These are phyloP conservation scores for Synanthedon vespiformis DNA, from an alignment of 2,888 invertebrate species.

Conservation along the genomic window DNA sequence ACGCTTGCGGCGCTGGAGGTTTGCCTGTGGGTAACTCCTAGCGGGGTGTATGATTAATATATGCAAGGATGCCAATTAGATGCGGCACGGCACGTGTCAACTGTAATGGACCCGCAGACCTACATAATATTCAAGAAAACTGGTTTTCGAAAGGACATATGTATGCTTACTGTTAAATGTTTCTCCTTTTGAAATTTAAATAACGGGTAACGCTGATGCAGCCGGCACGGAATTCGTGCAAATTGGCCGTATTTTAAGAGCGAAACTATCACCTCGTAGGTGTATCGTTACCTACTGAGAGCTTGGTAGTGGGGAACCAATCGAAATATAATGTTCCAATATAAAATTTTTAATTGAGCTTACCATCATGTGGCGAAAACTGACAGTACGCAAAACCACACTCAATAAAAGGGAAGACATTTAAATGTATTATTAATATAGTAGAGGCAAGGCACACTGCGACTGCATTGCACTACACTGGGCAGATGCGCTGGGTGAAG, in stretches of 20 bases:
- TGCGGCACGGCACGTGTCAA: slow-evolving; percentile 43
- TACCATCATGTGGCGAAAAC: no score
- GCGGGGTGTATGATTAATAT: slow-evolving; percentile 29
- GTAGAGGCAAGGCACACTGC: no score
- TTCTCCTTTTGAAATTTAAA: slow-evolving; percentile 17
- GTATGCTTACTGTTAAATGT: slow-evolving; percentile 22
- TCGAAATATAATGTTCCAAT: no score
- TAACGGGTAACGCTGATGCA: slow-evolving; percentile 48
- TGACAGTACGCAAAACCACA: no score
- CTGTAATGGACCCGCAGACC: slow-evolving; percentile 9
- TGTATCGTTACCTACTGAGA: slow-evolving; percentile 12
- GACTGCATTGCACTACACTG: no score
- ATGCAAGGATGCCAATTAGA: slow-evolving; percentile 59
- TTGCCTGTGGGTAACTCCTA: slow-evolving; percentile 12
- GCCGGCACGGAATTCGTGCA: slow-evolving; percentile 27
- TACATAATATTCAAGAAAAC: slow-evolving; percentile 24
- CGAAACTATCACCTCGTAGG: slow-evolving; percentile 32
- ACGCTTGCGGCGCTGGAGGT: slow-evolving; percentile 16
- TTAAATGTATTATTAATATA: slow-evolving; percentile 6
- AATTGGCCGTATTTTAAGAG: slow-evolving; percentile 13
- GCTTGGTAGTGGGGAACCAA: no score
- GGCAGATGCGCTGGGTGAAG: no score
- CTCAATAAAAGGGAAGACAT: no score
- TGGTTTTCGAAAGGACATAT: slow-evolving; percentile 38
- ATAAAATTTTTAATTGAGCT: no score